Evolutionary conservation across 2,888 invertebrate genomes (phyloP), one percentile per base, ranked within the genome.

Genomic region (Frankliniella intonsa): DNA sequence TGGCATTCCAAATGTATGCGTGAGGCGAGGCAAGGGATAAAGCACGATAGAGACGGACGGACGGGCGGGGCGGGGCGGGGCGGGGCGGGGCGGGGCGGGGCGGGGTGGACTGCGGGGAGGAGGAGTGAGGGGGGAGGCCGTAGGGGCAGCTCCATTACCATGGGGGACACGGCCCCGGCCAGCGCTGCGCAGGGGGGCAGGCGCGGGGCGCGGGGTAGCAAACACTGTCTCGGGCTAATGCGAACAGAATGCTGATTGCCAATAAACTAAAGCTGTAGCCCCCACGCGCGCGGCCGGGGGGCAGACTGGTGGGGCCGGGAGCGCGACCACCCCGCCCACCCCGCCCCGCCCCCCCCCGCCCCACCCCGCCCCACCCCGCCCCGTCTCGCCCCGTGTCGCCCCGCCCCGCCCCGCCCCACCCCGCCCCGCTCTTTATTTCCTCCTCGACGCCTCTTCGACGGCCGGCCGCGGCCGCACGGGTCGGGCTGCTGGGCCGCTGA

Each of bases 181-280:
- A 62, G 62, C 62, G 7, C 38, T 38, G 38, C 38, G n/a, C n/a
- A 55, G 55, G 12, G 14, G 55, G 55, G 10, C 55, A n/a, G n/a
- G n/a, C n/a, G 38, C 38, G 38, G 38, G 38, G 3, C 5, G 38
- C 38, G 38, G 55, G 19, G 17, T 55, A 5, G 25, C 69, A 25
- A 76, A 76, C 69, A 76, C 69, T 22, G 69, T 25, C 69, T 62
- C 19, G 19, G 19, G 62, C 69, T 76, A 76, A 76, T 76, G 69
- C 69, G 69, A 76, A 76, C 69, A 76, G 69, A 76, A 76, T 76
- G 69, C 69, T 76, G 69, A 76, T 76, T 76, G 69, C 69, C 69
- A 25, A 76, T 76, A 76, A 76, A 76, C 69, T 76, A 76, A 76
- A 22, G 69, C 69, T 25, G 69, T 22, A 62, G 62, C 62, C 62